phyloP scores from a whole-genome alignment of 2,888 invertebrate species.

The Erebia epiphron region DNA sequence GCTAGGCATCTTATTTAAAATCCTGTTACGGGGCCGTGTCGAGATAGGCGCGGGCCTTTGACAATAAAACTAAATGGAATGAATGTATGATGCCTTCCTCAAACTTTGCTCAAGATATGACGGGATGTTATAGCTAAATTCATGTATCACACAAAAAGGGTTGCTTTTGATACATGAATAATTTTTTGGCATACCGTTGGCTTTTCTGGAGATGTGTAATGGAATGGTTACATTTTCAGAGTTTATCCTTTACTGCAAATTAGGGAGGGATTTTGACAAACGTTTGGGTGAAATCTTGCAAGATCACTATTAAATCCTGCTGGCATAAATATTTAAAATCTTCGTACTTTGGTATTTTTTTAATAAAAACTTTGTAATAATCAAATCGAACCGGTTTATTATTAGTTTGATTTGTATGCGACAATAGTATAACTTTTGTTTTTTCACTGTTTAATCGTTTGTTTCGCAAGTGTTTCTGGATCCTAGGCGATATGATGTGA shows the following conservation, averaged over 20 bases:
- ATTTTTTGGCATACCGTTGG: conserved; percentile 53
- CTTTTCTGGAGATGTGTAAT: conserved; percentile 53
- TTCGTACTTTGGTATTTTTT: background rate
- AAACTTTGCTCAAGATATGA: conserved; percentile 71
- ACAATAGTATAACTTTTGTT: no score
- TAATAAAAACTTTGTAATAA: no score
- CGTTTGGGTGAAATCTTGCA: conserved; percentile 3
- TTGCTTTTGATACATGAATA: conserved; percentile 62
- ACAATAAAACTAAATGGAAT: conserved; percentile 83
- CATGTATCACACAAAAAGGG: conserved; percentile 64
- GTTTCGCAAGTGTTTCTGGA: no score
- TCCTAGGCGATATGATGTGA: no score
- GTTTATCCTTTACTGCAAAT: conserved; percentile 46
- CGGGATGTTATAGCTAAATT: conserved; percentile 65
- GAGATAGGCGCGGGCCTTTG: conserved; percentile 79
- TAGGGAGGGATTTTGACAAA: conserved; percentile 6
- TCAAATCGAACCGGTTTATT: no score
- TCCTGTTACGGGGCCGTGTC: conserved; percentile 74
- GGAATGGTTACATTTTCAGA: conserved; percentile 41
- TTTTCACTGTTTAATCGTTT: no score
- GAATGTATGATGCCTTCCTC: conserved; percentile 78
- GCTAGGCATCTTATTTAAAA: conserved; percentile 81
- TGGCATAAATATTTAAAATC: background rate
- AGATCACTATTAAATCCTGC: background rate
- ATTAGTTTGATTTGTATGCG: no score